A percentile compares a stretch with the other conserved stretches of the same genome.
Conservation (phyloP, 2,888 invertebrate genomes). For the Epicampocera succincta region DNA sequence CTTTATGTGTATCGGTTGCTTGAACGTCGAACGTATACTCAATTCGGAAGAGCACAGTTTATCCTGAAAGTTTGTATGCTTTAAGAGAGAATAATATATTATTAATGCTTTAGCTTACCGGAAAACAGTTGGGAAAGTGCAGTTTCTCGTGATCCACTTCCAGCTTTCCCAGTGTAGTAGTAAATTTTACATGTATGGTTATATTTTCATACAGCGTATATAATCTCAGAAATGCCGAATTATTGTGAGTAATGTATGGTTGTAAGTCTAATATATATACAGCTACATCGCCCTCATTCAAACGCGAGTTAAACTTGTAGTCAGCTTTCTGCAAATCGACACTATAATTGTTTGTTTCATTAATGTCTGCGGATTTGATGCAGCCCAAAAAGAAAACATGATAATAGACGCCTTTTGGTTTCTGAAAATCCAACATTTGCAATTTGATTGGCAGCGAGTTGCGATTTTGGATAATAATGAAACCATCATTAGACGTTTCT, state of each 20-base stretch:
- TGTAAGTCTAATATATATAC: conserved; percentile 86
- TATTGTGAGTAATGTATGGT: conserved; percentile 85
- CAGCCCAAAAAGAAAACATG: conserved; percentile 84
- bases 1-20: conserved; percentile 88
- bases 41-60: conserved; percentile 90
- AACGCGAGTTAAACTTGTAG: conserved; percentile 74
- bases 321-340: conserved; percentile 66
- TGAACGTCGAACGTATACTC: conserved; percentile 90
- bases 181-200: conserved; percentile 87
- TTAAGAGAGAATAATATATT: not conserved
- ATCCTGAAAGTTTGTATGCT: conserved; percentile 83
- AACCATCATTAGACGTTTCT: conserved; percentile 78
- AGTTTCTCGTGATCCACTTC: conserved; percentile 86
- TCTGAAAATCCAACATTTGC: conserved; percentile 78
- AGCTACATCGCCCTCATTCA: conserved; percentile 76
- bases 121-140: conserved; percentile 90
- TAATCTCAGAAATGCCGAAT: conserved; percentile 87
- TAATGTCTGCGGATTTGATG: conserved; percentile 72
- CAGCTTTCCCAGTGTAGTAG: conserved; percentile 88
- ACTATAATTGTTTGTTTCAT: conserved; percentile 65
- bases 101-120: conserved; percentile 83
- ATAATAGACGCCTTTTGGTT: conserved; percentile 77
- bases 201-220: conserved; percentile 87
- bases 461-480: conserved; percentile 77
- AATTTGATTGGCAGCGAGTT: conserved; percentile 80